Percentiles rank a stretch among this genome's conserved stretches.
Conservation (phyloP, 2,113 vertebrate species). For the Campylorhamphus procurvoides region DNA sequence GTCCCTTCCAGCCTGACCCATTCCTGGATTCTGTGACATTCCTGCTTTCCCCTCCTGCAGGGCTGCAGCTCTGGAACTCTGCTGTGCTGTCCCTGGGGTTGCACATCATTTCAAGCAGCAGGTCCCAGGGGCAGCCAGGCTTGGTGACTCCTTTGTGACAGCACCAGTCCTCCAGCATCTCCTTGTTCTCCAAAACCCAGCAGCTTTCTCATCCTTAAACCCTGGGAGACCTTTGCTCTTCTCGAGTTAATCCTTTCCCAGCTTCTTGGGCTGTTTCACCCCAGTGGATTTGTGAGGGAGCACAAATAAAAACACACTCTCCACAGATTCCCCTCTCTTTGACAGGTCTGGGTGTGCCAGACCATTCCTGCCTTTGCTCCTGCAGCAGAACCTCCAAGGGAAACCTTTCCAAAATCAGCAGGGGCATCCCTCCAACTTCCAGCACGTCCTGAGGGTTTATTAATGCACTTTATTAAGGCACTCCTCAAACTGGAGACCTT, state of each 20-base stretch:
- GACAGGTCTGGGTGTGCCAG: neutral
- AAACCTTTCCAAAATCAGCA: neutral
- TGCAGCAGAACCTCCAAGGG: neutral
- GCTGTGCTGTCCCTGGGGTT: neutral
- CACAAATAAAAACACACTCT: neutral
- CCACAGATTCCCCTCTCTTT: neutral
- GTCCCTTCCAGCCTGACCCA: neutral
- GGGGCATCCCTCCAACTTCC: neutral
- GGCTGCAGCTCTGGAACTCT: neutral
- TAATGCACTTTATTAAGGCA: neutral
- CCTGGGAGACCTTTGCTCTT: neutral
- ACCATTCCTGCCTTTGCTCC: neutral
- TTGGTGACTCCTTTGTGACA: neutral
- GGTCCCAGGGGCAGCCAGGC: fast-evolving
- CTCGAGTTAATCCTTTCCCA: neutral
- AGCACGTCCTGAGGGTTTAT: neutral
- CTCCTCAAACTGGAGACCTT: neutral
- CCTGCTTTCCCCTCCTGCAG: neutral
- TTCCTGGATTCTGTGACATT: neutral
- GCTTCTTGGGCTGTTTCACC: neutral
- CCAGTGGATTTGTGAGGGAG: neutral
- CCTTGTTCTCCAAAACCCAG: neutral
- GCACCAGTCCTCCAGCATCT: neutral
- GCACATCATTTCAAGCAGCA: neutral
- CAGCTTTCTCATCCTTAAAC: neutral